Evolutionary conservation across 2,888 invertebrate species (phyloP), one percentile per base, ranked within the genome.

Genomic region (Escarpia spicata): DNA sequence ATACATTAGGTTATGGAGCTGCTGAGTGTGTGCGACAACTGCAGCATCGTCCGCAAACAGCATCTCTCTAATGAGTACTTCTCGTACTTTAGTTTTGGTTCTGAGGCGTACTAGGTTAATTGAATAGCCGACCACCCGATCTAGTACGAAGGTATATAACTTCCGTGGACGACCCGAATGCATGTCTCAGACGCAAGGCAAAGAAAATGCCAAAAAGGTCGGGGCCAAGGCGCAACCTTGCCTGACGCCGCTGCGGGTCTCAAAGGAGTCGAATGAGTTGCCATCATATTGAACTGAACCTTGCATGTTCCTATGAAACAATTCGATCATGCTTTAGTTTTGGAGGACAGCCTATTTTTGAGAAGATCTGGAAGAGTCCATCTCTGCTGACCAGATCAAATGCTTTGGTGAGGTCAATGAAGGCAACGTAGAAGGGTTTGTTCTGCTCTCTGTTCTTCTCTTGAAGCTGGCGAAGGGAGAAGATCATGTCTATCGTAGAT

Each of bases 381-480:
- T 45, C 45, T 52, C 52, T 15, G 37, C 37, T 37, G 37, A 37
- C 37, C 37, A 37, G 37, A 37, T 37, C 37, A 37, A 37, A 37
- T 37, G 37, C 37, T 37, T 37, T 37, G 37, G 37, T 37, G 37
- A 37, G 37, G 37, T 37, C 37, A 37, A 37, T 37, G 37, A 37
- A 37, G 37, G 37, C 37, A 37, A 37, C 37, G 37, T 37, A 37
- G 37, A 92, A 6, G 93, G 93, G 44, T 60, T 89, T n/a, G 37
- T 91, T 10, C 92, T 93, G 94, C 89, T 91, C 90, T 58, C 93
- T 92, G 90, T 92, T 93, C 90, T 93, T 94, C 90, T 93, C 75
- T 92, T 37, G 91, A 92, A 92, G 2, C 37, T 92, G 10, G 75
- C 60, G 92, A 93, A 93, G 37, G 93, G 92, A 93, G 92, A 43